Conservation (phyloP, 2,797 vertebrate species). For the Etheostoma nigrum region DNA sequence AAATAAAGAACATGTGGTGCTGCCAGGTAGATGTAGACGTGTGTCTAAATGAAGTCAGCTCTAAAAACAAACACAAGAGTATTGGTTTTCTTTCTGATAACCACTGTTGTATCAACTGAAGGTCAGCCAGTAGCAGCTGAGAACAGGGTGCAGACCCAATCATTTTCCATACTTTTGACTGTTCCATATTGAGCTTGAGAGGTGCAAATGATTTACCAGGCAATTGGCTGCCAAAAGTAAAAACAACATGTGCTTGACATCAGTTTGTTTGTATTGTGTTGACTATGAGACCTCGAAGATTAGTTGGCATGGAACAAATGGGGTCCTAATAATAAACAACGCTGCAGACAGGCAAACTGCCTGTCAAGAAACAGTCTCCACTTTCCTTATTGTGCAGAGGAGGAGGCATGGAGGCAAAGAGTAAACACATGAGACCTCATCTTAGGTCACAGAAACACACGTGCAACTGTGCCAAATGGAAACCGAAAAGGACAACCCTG, state of each 20-base stretch:
- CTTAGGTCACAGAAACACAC: slow-evolving; percentile 37
- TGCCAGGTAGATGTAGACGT: slow-evolving; percentile 19
- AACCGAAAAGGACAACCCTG: slow-evolving; percentile 19
- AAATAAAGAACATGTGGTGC: slow-evolving; percentile 3
- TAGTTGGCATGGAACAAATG: slow-evolving; percentile 66
- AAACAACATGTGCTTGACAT: slow-evolving; percentile 30
- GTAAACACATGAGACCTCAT: slow-evolving; percentile 47
- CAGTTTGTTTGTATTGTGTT: slow-evolving; percentile 57
- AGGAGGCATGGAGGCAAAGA: slow-evolving; percentile 17
- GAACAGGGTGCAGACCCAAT: slow-evolving; percentile 19
- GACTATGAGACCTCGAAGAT: slow-evolving; percentile 68
- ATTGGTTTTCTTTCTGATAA: slow-evolving; percentile 44
- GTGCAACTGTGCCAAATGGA: slow-evolving; percentile 29
- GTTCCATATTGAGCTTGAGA: slow-evolving; percentile 21
- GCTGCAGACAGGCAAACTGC: slow-evolving; percentile 39
- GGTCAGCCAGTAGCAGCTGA: slow-evolving; percentile 25
- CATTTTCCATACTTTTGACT: slow-evolving; percentile 13
- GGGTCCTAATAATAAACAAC: slow-evolving; percentile 72
- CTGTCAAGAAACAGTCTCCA: background rate
- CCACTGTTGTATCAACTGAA: slow-evolving; percentile 39
- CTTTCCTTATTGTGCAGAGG: slow-evolving; percentile 20
- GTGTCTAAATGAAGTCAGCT: slow-evolving; percentile 20
- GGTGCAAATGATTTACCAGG: slow-evolving; percentile 38
- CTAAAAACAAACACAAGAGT: slow-evolving; percentile 38
- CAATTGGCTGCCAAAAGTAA: slow-evolving; percentile 43